These are phyloP conservation scores for Gila robusta DNA, from an alignment of 2,797 vertebrate species.

Conservation along the genomic window DNA sequence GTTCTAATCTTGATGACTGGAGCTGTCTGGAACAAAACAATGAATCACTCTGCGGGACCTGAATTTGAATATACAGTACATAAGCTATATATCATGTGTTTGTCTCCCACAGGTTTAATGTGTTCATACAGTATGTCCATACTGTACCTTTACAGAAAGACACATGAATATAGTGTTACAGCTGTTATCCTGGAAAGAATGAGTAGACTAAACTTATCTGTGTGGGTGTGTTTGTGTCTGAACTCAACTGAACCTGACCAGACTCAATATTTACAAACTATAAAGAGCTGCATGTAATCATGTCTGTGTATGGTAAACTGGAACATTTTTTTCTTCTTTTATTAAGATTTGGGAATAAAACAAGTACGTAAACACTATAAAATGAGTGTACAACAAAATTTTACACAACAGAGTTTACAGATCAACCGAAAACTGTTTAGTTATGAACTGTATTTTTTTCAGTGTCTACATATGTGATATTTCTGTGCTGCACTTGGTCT, in stretches of 20 bases:
- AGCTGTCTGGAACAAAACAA: background rate
- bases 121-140: background rate
- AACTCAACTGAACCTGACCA: conserved; percentile 42
- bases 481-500: background rate
- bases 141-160: background rate
- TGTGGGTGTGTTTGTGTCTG: conserved; percentile 38
- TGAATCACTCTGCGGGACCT: background rate
- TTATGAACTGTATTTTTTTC: background rate
- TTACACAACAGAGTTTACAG: background rate
- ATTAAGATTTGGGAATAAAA: background rate
- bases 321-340: background rate
- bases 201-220: conserved; percentile 39
- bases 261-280: conserved; percentile 71
- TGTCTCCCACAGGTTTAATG: background rate
- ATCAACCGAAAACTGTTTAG: background rate
- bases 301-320: conserved; percentile 12
- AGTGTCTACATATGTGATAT: background rate
- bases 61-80: background rate
- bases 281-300: conserved; percentile 30
- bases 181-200: conserved; percentile 10
- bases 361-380: background rate
- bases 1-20: conserved; percentile 8
- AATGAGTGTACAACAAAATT: background rate
- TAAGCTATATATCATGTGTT: background rate
- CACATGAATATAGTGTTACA: background rate